Conservation (phyloP, 2,797 vertebrate species). For the Parauchenoglanis ngamensis region DNA sequence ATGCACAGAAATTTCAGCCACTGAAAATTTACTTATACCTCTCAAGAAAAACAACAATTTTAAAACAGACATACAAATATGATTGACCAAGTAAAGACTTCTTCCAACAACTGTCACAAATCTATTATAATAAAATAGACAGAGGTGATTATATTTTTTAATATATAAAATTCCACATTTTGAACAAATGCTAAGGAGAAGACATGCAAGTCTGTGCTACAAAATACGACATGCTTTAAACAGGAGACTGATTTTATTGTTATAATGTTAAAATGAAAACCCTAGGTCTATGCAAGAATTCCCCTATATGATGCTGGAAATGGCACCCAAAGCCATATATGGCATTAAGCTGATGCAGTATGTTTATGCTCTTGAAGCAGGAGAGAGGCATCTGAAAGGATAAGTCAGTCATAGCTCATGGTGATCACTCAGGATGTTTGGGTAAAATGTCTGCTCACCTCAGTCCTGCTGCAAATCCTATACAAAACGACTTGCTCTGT, state of each 20-base stretch:
- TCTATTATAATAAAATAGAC: background rate
- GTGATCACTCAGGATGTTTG: background rate
- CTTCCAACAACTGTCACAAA: background rate
- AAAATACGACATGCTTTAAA: background rate
- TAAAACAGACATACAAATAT: background rate
- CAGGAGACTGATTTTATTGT: background rate
- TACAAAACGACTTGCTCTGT: conserved; percentile 18
- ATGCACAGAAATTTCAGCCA: background rate
- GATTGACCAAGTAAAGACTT: background rate
- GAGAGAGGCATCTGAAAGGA: conserved; percentile 21
- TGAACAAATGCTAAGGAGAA: background rate
- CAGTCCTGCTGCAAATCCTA: background rate
- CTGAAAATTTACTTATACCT: background rate
- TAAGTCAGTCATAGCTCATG: background rate
- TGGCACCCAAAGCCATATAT: background rate
- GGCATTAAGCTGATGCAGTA: background rate
- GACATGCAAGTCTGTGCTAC: background rate
- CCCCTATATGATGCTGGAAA: background rate
- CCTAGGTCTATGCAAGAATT: background rate
- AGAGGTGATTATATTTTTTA: background rate
- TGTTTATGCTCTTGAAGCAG: background rate
- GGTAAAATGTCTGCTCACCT: background rate
- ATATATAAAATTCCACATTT: background rate
- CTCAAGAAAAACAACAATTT: background rate
- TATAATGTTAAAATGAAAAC: background rate